Evolutionary conservation across 2,888 invertebrate genomes (phyloP), one percentile per base, ranked within the genome.

Genomic region (Mesochorus sp.): DNA sequence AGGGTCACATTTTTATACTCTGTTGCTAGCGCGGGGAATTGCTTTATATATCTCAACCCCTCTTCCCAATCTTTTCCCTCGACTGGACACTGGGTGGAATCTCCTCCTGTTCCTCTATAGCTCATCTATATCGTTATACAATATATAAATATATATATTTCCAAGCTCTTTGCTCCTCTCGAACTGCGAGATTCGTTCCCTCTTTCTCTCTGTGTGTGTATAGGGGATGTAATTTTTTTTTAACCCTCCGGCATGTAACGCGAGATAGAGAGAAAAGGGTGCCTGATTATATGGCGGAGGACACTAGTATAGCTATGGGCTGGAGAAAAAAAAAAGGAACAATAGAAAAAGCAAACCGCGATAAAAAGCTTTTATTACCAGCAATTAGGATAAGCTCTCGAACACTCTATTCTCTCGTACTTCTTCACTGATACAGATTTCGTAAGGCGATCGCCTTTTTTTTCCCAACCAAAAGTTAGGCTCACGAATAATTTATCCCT

Each of bases 351-450:
- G 21, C 31, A 17, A 81, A 67, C 62, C 70, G 57, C 71, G 71
- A 88, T 88, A 88, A 89, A 88, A 87, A 88, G 84, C 87, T 85
- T 88, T 88, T 88, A 88, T 88, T 88, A 82, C 87, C 82, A 81
- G 87, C 88, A 88, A 89, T 89, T 89, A 88, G 88, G 88, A 89
- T 88, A 89, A 89, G 88, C 87, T 82, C 68, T 17, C 55, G 57
- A 49, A 51, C 72, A 49, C 67, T 66, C 71, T 24, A 21, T 68
- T 68, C 37, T 39, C 62, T 64, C 62, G 39, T 74, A 64, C 62
- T 68, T 64, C 24, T 57, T 64, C 49, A 19, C 39, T 19, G 6
- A 31, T 42, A 21, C 49, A 28, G 59, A 39, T 49, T 70, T 67
- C 26, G 19, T 19, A 31, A 19, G 19, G 53, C 28, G 8, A 17